Percentiles rank a stretch among this genome's conserved stretches.
phyloP scores from a whole-genome alignment of 1,140 invertebrate species.

The Caenorhabditis elegans region DNA sequence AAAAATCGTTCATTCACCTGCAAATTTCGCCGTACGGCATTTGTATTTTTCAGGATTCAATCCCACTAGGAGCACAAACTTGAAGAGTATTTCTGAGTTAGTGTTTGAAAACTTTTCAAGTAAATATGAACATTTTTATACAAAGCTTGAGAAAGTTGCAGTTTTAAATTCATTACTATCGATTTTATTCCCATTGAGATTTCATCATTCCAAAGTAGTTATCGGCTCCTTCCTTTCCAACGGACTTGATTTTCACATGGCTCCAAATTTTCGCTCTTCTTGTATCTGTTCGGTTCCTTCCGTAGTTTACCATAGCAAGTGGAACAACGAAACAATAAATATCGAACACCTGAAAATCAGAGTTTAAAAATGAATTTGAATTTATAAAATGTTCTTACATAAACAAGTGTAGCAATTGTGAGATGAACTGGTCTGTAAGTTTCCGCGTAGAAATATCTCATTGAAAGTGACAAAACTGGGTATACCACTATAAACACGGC shows the following conservation, averaged over 20 bases:
- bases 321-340: not conserved
- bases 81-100: too few species aligned
- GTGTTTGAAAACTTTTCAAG: too few species aligned
- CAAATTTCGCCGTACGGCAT: too few species aligned
- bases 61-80: too few species aligned
- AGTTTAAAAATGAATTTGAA: too few species aligned
- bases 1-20: too few species aligned
- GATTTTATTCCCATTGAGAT: not conserved
- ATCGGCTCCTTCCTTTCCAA: not conserved
- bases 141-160: too few species aligned
- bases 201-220: slow-evolving; percentile 27
- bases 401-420: not conserved
- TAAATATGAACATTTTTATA: too few species aligned
- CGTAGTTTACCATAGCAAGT: not conserved
- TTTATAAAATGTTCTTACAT: too few species aligned
- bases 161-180: too few species aligned
- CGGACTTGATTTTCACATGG: not conserved
- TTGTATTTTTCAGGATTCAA: too few species aligned
- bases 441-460: not conserved
- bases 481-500: not conserved
- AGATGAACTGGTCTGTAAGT: not conserved
- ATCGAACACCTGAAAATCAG: not conserved
- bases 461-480: not conserved
- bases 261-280: not conserved
- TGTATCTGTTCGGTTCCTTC: not conserved